Conservation (phyloP, 2,888 invertebrate genomes). For the Drosophila macrospina region DNA sequence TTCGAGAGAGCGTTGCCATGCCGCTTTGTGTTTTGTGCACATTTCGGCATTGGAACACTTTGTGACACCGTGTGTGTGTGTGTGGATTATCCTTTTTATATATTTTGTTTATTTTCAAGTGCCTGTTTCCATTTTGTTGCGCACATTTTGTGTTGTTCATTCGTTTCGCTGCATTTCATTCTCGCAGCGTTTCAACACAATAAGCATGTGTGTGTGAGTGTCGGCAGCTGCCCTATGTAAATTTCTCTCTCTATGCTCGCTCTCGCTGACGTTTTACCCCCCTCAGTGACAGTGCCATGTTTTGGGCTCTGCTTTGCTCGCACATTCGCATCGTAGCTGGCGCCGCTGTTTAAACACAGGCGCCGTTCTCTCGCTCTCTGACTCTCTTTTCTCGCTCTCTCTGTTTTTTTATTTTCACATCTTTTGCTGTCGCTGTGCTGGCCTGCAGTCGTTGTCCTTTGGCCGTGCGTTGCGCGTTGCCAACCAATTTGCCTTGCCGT, state of each 20-base stretch:
- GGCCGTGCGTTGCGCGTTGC: slow-evolving; percentile 67
- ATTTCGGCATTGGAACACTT: slow-evolving; percentile 59
- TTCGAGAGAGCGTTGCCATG: slow-evolving; percentile 46
- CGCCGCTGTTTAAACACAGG: slow-evolving; percentile 51
- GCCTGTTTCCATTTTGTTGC: slow-evolving; percentile 69
- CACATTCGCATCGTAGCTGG: slow-evolving; percentile 61
- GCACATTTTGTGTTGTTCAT: slow-evolving; percentile 68
- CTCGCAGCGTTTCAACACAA: slow-evolving; percentile 71
- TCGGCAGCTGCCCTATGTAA: slow-evolving; percentile 63
- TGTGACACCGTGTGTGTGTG: slow-evolving; percentile 15
- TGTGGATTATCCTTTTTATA: slow-evolving; percentile 77
- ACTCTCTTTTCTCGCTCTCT: slow-evolving; percentile 2
- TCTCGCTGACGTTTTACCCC: slow-evolving; percentile 36
- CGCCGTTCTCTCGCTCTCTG: slow-evolving; percentile 31
- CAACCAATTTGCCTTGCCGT: slow-evolving; percentile 63
- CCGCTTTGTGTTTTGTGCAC: slow-evolving; percentile 69
- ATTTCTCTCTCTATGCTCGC: slow-evolving; percentile 35
- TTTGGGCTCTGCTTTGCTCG: slow-evolving; percentile 57
- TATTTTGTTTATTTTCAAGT: slow-evolving; percentile 75
- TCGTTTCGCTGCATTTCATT: slow-evolving; percentile 81
- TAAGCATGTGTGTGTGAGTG: slow-evolving; percentile 15
- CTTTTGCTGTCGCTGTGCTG: slow-evolving; percentile 47
- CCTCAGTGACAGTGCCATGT: slow-evolving; percentile 22
- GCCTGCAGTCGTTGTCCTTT: slow-evolving; percentile 78
- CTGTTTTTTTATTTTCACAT: slow-evolving; percentile 28